A percentile compares a stretch with the other conserved stretches of the same genome.
Conservation (phyloP, 2,888 invertebrate species). For the Crioceris asparagi region DNA sequence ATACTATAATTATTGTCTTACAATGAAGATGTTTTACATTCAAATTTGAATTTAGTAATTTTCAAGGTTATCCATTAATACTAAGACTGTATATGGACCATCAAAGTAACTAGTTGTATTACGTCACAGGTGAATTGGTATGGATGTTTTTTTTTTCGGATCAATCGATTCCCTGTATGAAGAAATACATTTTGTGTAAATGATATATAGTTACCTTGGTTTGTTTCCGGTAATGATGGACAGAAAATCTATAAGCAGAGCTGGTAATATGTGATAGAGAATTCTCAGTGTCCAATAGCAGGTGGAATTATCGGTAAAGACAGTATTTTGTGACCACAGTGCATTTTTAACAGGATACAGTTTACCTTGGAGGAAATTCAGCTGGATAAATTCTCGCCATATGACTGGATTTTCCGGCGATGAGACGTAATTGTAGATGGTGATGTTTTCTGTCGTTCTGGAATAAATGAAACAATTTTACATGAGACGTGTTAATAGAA, state of each 20-base stretch:
- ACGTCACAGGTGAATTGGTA: too few relatives aligned
- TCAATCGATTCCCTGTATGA: too few relatives aligned
- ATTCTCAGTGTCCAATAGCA: slow-evolving; percentile 38
- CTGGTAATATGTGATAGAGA: slow-evolving; percentile 52
- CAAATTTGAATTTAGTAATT: too few relatives aligned
- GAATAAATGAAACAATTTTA: too few relatives aligned
- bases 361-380: slow-evolving; percentile 43
- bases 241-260: slow-evolving; percentile 46
- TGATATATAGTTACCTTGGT: slow-evolving; percentile 35
- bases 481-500: too few relatives aligned
- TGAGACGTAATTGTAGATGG: slow-evolving; percentile 80
- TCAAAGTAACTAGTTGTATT: too few relatives aligned
- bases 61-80: too few relatives aligned
- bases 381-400: slow-evolving; percentile 59
- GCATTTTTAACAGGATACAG: slow-evolving; percentile 43
- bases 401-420: slow-evolving; percentile 66
- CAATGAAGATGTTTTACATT: too few relatives aligned
- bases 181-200: too few relatives aligned
- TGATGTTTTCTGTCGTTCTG: slow-evolving; percentile 22
- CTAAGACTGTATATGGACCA: too few relatives aligned
- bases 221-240: slow-evolving; percentile 37
- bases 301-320: slow-evolving; percentile 29
- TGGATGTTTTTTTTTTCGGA: too few relatives aligned
- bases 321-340: slow-evolving; percentile 39
- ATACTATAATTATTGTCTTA: too few relatives aligned